Conservation (phyloP, 1,140 invertebrate species). For the Drosophila elegans region DNA sequence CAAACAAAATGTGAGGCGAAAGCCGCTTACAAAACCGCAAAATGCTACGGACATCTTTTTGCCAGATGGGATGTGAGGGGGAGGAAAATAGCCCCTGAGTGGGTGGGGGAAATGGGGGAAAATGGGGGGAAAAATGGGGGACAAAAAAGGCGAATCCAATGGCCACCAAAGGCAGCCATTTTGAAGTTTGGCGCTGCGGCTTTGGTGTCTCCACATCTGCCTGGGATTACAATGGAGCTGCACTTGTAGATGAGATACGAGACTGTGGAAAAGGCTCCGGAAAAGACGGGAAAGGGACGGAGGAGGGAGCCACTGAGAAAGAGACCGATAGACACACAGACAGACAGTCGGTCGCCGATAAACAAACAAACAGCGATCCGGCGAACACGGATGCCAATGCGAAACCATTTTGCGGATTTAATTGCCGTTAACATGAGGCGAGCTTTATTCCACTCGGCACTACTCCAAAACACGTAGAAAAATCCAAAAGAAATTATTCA, state of each 20-base stretch:
- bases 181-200: conserved; percentile 75
- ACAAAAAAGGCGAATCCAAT: conserved; percentile 28
- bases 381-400: conserved; percentile 54
- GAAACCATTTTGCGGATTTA: conserved; percentile 80
- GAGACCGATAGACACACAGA: not conserved
- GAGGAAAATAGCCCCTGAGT: too few species aligned
- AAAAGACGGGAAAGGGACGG: conserved; percentile 2
- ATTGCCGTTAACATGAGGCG: conserved; percentile 79
- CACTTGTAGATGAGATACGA: conserved; percentile 55
- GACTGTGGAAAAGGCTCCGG: conserved; percentile 13
- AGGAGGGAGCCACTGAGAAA: not conserved
- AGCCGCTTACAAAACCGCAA: conserved; percentile 80
- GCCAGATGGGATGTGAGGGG: conserved; percentile 12
- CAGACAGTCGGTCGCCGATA: conserved; percentile 1
- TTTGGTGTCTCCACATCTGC: conserved; percentile 52
- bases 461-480: not conserved
- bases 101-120: not conserved
- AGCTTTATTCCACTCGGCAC: conserved; percentile 44
- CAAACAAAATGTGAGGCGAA: conserved; percentile 77
- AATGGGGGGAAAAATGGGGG: not conserved
- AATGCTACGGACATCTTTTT: conserved; percentile 80
- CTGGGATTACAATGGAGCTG: conserved; percentile 57
- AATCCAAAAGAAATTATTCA: not conserved
- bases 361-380: conserved; percentile 40
- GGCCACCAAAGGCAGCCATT: conserved; percentile 63